phyloP scores from a whole-genome alignment of 2,113 vertebrate genomes.

The Girardinichthys multiradiatus region DNA sequence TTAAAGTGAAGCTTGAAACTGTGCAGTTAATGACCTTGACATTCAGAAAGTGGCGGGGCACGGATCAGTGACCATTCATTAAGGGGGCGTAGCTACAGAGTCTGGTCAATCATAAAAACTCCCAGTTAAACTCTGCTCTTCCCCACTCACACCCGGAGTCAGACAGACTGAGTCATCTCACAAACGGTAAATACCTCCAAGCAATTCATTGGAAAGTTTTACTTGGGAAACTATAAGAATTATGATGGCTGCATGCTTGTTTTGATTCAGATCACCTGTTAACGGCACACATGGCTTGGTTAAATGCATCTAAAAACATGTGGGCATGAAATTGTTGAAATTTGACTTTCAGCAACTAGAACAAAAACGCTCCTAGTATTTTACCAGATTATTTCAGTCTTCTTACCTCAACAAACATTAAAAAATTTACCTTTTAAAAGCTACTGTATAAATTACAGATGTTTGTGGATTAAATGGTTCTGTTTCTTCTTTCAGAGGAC shows the following conservation, averaged over 20 bases:
- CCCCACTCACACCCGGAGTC: slow-evolving; percentile 77
- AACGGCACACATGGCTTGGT: neutral
- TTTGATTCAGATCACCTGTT: slow-evolving; percentile 26
- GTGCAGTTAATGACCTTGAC: slow-evolving; percentile 74
- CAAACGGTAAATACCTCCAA: slow-evolving; percentile 76
- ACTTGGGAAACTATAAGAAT: neutral
- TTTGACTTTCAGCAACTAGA: neutral
- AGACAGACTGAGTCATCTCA: slow-evolving; percentile 67
- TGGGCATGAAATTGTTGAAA: neutral
- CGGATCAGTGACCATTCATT: slow-evolving; percentile 1
- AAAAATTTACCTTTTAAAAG: too few relatives aligned
- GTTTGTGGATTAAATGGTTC: neutral
- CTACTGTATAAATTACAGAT: neutral
- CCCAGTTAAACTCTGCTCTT: slow-evolving; percentile 18
- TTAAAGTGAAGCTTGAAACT: slow-evolving; percentile 4
- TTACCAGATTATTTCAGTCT: neutral
- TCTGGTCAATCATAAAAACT: slow-evolving; percentile 67
- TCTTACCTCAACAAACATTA: neutral
- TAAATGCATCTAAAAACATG: neutral
- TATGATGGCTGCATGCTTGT: neutral
- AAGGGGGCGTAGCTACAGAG: slow-evolving; percentile 58
- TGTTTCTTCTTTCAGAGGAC: slow-evolving; percentile 68
- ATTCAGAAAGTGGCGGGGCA: slow-evolving; percentile 69
- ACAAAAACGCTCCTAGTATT: neutral
- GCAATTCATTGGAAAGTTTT: neutral